Evolutionary conservation across 2,888 invertebrate genomes (phyloP).

Genomic region (Drosophila anceps): DNA sequence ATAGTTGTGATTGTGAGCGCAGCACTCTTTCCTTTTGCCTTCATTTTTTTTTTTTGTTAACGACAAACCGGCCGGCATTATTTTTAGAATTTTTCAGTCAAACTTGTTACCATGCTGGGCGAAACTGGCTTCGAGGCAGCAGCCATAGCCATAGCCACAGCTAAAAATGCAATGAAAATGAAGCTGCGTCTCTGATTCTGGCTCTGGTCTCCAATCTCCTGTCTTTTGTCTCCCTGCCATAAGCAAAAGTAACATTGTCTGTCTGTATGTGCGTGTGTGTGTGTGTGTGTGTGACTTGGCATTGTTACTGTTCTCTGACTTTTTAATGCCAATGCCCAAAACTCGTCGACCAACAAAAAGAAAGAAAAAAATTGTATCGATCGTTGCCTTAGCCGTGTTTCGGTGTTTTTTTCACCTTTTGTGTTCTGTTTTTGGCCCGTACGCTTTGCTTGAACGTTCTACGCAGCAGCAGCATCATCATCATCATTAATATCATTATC

Average conservation of each 20-base stretch:
- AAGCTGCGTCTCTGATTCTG: constrained; percentile 50
- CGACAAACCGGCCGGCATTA: constrained; percentile 82
- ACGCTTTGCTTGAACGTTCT: constrained; percentile 62
- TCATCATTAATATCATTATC: constrained; percentile 29
- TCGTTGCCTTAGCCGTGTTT: constrained; percentile 58
- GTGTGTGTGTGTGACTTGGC: constrained; percentile 48
- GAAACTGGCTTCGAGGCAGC: constrained; percentile 72
- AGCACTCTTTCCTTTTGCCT: constrained; percentile 54
- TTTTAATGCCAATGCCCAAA: constrained; percentile 77
- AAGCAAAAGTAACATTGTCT: constrained; percentile 54
- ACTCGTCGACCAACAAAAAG: constrained; percentile 56
- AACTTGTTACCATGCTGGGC: constrained; percentile 84
- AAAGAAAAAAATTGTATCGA: constrained; percentile 69
- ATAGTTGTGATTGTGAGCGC: constrained; percentile 53
- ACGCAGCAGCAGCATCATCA: constrained; percentile 62
- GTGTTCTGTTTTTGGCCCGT: constrained; percentile 68
- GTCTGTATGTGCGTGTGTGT: constrained; percentile 19
- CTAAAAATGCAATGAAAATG: constrained; percentile 76
- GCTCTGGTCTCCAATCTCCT: constrained; percentile 37
- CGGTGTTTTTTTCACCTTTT: constrained; percentile 50
- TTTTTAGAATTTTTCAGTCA: constrained; percentile 82
- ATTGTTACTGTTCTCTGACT: constrained; percentile 77
- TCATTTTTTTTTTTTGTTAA: constrained; percentile 53
- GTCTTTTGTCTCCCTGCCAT: constrained; percentile 59
- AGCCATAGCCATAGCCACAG: constrained; percentile 32